phyloP scores from a whole-genome alignment of 2,797 vertebrate genomes.

The Syngnathus rostellatus region DNA sequence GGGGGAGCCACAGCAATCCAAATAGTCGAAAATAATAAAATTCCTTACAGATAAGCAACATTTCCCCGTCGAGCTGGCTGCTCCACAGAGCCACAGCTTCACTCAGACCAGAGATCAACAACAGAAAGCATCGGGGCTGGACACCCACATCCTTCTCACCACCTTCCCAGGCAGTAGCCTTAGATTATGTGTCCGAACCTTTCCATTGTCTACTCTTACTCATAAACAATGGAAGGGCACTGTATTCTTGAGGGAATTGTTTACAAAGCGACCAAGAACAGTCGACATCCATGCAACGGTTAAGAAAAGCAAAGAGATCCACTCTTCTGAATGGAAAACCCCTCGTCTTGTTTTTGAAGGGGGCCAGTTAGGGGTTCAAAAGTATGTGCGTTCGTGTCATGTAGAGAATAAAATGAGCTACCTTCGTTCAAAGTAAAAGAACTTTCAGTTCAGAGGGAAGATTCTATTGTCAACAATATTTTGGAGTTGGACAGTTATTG shows the following conservation, averaged over 20 bases:
- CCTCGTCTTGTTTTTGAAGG: neutral
- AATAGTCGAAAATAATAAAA: slow-evolving; percentile 64
- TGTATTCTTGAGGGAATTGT: neutral
- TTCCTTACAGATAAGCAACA: slow-evolving; percentile 64
- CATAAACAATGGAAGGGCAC: neutral
- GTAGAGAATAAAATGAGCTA: neutral
- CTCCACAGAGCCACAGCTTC: slow-evolving; percentile 23
- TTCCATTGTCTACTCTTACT: neutral
- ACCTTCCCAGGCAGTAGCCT: slow-evolving; percentile 7
- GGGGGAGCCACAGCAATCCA: slow-evolving; percentile 42
- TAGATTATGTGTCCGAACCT: neutral
- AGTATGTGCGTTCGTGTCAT: neutral
- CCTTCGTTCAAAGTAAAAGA: neutral
- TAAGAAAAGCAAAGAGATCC: neutral
- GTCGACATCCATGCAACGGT: neutral
- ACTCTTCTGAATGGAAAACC: neutral
- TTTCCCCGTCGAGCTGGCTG: slow-evolving; percentile 47
- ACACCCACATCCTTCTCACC: slow-evolving; percentile 8
- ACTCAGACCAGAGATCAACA: slow-evolving; percentile 23
- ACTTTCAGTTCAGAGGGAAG: neutral
- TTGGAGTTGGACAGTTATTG: too few relatives aligned
- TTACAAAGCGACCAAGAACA: neutral
- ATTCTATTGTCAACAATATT: neutral
- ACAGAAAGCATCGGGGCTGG: slow-evolving; percentile 9
- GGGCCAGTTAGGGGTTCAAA: neutral